phyloP scores from a whole-genome alignment of 2,797 vertebrate genomes.

The Rhynchotus rufescens region DNA sequence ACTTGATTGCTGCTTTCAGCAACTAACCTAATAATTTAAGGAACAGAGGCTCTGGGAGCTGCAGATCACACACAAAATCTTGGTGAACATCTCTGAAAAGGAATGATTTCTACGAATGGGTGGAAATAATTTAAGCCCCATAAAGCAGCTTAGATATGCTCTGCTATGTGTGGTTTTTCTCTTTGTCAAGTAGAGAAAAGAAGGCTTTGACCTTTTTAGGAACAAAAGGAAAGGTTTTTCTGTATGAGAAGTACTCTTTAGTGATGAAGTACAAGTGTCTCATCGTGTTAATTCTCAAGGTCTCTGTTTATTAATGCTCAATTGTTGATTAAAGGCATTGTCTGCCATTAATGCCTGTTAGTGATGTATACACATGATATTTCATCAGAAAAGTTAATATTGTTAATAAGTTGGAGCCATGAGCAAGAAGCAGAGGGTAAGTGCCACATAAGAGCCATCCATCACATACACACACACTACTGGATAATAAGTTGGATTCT shows the following conservation, averaged over 20 bases:
- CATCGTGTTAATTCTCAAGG: constrained; percentile 75
- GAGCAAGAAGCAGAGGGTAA: constrained; percentile 54
- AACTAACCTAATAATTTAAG: constrained; percentile 75
- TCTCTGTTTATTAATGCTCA: constrained; percentile 74
- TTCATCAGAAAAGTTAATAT: constrained; percentile 69
- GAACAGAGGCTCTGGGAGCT: constrained; percentile 41
- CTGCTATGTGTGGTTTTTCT: constrained; percentile 52
- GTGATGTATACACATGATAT: constrained; percentile 60
- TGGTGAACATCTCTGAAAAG: constrained; percentile 61
- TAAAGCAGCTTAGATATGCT: constrained; percentile 69
- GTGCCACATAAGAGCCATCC: not conserved
- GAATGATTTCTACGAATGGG: constrained; percentile 15
- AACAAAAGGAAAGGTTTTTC: constrained; percentile 72
- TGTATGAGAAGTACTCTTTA: constrained; percentile 68
- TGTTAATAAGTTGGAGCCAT: constrained; percentile 32
- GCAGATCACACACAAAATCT: constrained; percentile 49
- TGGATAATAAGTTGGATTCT: not conserved
- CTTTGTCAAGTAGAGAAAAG: constrained; percentile 70
- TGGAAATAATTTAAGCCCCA: constrained; percentile 58
- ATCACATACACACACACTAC: not conserved
- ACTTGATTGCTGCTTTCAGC: constrained; percentile 75
- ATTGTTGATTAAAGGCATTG: constrained; percentile 66
- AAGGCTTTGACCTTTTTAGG: constrained; percentile 76
- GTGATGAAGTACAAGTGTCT: constrained; percentile 74
- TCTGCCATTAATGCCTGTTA: constrained; percentile 72